Evolutionary conservation across 2,797 vertebrate genomes (phyloP), one percentile per base, ranked within the genome.

Genomic region (Hydrocynus forskahlii): DNA sequence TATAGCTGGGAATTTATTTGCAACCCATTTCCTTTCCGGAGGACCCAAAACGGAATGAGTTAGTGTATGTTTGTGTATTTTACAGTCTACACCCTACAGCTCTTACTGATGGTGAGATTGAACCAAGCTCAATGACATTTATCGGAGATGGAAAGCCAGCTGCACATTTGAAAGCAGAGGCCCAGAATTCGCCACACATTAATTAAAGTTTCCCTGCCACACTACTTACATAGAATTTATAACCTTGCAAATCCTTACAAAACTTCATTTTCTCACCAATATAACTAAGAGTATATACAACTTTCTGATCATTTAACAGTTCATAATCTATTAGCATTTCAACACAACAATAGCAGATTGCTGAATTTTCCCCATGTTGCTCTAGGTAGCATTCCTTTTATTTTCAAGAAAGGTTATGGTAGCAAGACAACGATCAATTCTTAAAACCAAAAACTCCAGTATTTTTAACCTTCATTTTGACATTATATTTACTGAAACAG

Each of bases 1-100:
- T 62, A 23, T 55, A 81, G 82, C 43, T 78, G 29, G n/a, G 17
- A 78, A n/a, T 43, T n/a, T 16, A 21, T 78, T n/a, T 55, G 13
- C 14, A 67, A n/a, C 73, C 50, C 17, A 19, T 38, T 2, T 59
- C 48, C 38, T 14, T 50, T 43, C 35, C 12, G 67, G 75, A 67
- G 70, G 75, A 79, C 10, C 35, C 7, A 52, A 79, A n/a, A 9
- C 8, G 55, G 57, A 57, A 40, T 50, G 55, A 48, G 54, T 43
- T 0, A 10, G 59, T 71, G 12, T 72, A 13, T 21, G 40, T 68
- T 48, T 38, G 48, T 74, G 43, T 62, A 43, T 12, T 66, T 23
- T 17, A 57, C 14, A n/a, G 14, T n/a, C 21, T 8, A n/a, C 7
- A 45, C 50, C 74, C 68, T 23, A 59, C 38, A 50, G 68, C 60